Percentiles rank a stretch among this genome's conserved stretches.
Conservation (phyloP, 2,888 invertebrate genomes). For the Apodemia zela region DNA sequence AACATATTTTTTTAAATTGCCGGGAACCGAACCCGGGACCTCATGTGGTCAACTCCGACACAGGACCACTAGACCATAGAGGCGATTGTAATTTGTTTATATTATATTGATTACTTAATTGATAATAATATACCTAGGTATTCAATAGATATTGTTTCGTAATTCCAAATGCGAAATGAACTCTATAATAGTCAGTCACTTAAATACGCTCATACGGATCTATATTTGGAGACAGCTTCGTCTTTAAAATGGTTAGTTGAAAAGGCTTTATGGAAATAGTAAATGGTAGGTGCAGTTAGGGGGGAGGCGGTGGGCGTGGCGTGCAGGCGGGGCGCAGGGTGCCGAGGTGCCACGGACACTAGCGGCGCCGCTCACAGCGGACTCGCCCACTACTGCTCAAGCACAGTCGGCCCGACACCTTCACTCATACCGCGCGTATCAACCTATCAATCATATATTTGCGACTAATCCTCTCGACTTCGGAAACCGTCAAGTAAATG, state of each 20-base stretch:
- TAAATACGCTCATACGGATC: background rate
- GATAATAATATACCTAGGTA: too few species aligned
- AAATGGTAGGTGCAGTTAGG: slow-evolving; percentile 33
- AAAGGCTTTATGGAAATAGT: slow-evolving; percentile 25
- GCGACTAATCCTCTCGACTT: slow-evolving; percentile 7
- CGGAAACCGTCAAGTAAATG: background rate
- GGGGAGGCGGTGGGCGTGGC: slow-evolving; percentile 46
- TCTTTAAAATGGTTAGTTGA: slow-evolving; percentile 16
- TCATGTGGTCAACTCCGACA: too few species aligned
- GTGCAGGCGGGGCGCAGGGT: slow-evolving; percentile 68
- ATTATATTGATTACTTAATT: too few species aligned
- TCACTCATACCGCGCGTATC: slow-evolving; percentile 56
- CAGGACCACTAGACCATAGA: too few species aligned
- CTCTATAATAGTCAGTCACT: background rate
- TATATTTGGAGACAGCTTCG: slow-evolving; percentile 13
- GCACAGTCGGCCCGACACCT: slow-evolving; percentile 63
- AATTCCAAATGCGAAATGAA: too few species aligned
- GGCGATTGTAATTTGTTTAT: too few species aligned
- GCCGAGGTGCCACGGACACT: slow-evolving; percentile 50
- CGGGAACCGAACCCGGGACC: too few species aligned
- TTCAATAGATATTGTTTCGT: too few species aligned
- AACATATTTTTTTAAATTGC: too few species aligned
- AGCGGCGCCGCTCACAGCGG: slow-evolving; percentile 42
- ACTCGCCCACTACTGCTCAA: slow-evolving; percentile 53
- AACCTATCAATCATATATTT: slow-evolving; percentile 36